Evolutionary conservation across 2,113 vertebrate genomes (phyloP).

Genomic region (Periophthalmodon schlosseri): DNA sequence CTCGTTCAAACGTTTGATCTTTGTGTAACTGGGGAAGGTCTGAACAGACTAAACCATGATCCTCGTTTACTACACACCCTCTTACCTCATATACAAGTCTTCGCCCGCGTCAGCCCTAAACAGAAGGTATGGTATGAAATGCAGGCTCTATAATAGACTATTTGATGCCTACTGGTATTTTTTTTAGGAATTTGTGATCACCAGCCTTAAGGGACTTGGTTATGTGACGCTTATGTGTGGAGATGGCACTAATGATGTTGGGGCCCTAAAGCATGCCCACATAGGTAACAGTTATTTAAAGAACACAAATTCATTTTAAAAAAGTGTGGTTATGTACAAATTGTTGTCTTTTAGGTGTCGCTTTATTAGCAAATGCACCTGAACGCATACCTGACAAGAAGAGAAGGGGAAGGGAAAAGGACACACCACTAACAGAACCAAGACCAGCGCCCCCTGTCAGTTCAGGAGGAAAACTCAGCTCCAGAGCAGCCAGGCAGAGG

Average conservation of each 20-base stretch:
- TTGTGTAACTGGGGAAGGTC: constrained; percentile 91
- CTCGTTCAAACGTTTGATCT: constrained; percentile 81
- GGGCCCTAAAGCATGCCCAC: constrained; percentile 93
- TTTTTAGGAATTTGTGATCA: constrained; percentile 92
- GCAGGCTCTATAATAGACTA: not conserved
- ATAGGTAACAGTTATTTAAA: constrained; percentile 81
- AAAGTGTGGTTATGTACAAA: not conserved
- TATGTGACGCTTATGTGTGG: constrained; percentile 95
- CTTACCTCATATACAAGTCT: constrained; percentile 77
- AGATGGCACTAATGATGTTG: constrained; percentile 96
- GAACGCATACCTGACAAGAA: constrained; percentile 85
- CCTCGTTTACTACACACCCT: constrained; percentile 65
- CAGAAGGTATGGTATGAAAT: constrained; percentile 70
- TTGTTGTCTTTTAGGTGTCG: constrained; percentile 81
- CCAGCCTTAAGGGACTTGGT: constrained; percentile 91
- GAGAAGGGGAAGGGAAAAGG: constrained; percentile 78
- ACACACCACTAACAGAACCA: constrained; percentile 59
- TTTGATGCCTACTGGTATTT: constrained; percentile 1
- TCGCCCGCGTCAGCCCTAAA: constrained; percentile 82
- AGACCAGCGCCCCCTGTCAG: constrained; percentile 51
- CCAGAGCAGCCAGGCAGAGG: constrained; percentile 83
- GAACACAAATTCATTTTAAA: not conserved
- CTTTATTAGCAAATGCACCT: constrained; percentile 89
- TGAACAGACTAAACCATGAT: constrained; percentile 78
- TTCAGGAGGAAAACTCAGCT: constrained; percentile 74